These are phyloP conservation scores for Xestobium rufovillosum DNA, from an alignment of 2,888 invertebrate species.

Conservation along the genomic window DNA sequence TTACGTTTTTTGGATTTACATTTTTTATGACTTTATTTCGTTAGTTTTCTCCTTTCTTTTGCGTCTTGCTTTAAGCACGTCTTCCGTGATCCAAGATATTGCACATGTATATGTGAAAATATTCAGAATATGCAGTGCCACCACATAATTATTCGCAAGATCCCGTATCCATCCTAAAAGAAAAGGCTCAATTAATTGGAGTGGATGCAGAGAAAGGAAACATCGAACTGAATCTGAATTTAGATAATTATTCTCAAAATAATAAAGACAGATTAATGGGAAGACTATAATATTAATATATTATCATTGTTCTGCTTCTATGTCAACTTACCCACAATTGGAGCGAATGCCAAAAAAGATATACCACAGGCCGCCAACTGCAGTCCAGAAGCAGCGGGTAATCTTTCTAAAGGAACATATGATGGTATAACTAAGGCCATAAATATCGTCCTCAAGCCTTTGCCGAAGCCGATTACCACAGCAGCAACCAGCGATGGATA, in stretches of 20 bases:
- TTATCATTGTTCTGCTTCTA: conserved; percentile 2
- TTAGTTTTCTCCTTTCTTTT: conserved; percentile 7
- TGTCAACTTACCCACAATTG: conserved; percentile 54
- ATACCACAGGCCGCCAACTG: conserved; percentile 61
- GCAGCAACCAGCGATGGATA: conserved; percentile 51
- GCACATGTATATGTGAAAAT: conserved; percentile 58
- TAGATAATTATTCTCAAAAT: too few species aligned
- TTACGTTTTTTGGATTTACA: not conserved
- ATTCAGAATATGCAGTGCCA: conserved; percentile 59
- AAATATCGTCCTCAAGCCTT: conserved; percentile 65
- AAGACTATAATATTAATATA: conserved; percentile 3
- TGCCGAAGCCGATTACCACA: conserved; percentile 61
- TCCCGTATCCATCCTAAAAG: conserved; percentile 58
- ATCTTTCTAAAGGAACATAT: conserved; percentile 59
- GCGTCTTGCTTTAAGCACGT: conserved; percentile 31
- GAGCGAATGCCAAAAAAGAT: conserved; percentile 54
- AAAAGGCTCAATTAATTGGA: too few species aligned
- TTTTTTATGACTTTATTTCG: conserved; percentile 3
- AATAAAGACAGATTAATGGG: too few species aligned
- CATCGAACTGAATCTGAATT: too few species aligned
- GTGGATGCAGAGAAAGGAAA: too few species aligned
- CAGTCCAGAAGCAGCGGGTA: conserved; percentile 64
- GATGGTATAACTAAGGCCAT: conserved; percentile 67
- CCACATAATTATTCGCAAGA: conserved; percentile 49
- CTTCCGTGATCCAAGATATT: conserved; percentile 56